Evolutionary conservation across 2,113 vertebrate species (phyloP).

Genomic region (Phrynosoma blainvillii): DNA sequence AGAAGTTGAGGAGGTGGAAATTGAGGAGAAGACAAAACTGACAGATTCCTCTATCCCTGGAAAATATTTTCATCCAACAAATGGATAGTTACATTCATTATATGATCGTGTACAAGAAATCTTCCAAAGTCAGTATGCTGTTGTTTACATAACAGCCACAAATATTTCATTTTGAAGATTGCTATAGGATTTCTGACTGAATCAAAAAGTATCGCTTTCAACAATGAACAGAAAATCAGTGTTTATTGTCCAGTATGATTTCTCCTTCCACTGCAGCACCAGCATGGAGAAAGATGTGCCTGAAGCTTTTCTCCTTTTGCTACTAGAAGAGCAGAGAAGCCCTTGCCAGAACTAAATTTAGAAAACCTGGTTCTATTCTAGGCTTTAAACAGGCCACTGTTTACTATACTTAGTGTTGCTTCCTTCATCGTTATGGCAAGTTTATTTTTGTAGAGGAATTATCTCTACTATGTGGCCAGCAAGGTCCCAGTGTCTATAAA

Average conservation of each 20-base stretch:
- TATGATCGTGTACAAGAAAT: not conserved
- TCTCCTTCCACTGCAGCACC: not conserved
- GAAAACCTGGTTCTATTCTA: not conserved
- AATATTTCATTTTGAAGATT: not conserved
- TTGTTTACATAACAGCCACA: not conserved
- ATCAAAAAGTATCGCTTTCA: not conserved
- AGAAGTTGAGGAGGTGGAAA: too few relatives aligned
- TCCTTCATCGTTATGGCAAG: not conserved
- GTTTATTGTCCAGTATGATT: not conserved
- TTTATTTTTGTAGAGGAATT: not conserved
- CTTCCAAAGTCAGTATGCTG: not conserved
- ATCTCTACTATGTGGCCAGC: not conserved
- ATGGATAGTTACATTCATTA: not conserved
- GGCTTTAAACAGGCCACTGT: accelerated
- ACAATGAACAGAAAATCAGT: too few relatives aligned
- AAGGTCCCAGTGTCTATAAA: not conserved
- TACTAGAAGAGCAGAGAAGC: not conserved
- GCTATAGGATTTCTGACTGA: not conserved
- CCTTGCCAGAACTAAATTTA: not conserved
- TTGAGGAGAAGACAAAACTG: not conserved
- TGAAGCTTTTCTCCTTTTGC: not conserved
- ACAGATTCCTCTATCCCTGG: not conserved
- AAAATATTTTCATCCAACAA: not conserved
- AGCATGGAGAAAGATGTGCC: not conserved
- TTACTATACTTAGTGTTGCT: not conserved